phyloP scores from a whole-genome alignment of 30 jellyfish, hydroid and myxozoan genomes.

The Cassiopea andromeda region DNA sequence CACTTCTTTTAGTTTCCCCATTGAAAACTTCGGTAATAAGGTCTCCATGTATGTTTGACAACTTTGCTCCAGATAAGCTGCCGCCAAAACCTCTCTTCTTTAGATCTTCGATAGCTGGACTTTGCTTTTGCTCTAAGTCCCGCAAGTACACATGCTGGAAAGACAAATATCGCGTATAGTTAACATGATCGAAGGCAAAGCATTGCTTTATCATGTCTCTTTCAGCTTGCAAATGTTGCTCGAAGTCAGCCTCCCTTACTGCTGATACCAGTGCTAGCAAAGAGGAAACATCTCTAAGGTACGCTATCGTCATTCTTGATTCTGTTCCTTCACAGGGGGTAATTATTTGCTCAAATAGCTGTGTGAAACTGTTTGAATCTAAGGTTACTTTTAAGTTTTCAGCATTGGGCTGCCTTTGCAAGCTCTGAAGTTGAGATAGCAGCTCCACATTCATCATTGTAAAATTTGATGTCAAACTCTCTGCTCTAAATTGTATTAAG shows the following conservation, averaged over 20 bases:
- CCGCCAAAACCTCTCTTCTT: conserved; percentile 54
- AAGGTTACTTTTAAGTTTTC: no score
- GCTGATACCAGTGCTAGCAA: conserved; percentile 66
- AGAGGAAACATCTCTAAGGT: conserved; percentile 43
- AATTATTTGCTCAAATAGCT: no score
- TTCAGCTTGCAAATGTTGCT: conserved; percentile 57
- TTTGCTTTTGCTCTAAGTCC: conserved; percentile 17
- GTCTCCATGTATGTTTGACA: conserved; percentile 61
- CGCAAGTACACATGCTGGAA: conserved; percentile 47
- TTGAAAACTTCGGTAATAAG: conserved; percentile 64
- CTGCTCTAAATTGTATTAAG: no score
- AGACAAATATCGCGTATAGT: conserved; percentile 62
- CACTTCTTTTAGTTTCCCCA: conserved; percentile 61
- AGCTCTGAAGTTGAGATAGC: no score
- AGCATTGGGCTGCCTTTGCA: no score
- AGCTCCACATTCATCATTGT: no score
- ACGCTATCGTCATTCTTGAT: conserved; percentile 54
- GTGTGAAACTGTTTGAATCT: no score
- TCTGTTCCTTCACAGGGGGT: conserved; percentile 34
- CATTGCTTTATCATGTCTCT: conserved; percentile 32
- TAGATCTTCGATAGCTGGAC: conserved; percentile 25
- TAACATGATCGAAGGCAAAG: conserved; percentile 50
- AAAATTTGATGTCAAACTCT: no score
- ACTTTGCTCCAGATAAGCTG: conserved; percentile 28
- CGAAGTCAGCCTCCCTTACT: conserved; percentile 22